These are phyloP conservation scores for Crocidura indochinensis DNA, from an alignment of 2,797 vertebrate genomes.

Conservation along the genomic window DNA sequence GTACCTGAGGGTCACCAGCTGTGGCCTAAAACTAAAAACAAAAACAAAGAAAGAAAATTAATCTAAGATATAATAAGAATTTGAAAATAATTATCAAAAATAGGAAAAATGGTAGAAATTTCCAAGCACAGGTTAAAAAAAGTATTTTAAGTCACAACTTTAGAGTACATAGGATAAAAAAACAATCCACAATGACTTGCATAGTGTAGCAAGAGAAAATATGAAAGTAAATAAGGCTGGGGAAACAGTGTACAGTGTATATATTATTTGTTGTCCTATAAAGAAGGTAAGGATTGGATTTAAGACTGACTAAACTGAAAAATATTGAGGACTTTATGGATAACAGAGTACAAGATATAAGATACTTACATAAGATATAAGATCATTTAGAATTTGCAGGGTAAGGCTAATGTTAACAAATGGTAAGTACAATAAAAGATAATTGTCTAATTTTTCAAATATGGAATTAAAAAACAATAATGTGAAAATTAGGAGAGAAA, in stretches of 20 bases:
- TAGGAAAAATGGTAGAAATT: not conserved
- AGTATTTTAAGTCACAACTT: not conserved
- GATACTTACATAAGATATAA: not conserved
- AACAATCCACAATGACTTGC: not conserved
- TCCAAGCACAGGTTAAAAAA: not conserved
- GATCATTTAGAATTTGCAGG: conserved; percentile 26
- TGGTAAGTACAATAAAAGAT: not conserved
- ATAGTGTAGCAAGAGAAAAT: not conserved
- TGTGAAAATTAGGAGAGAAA: not conserved
- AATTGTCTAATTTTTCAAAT: not conserved
- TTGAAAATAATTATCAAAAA: not conserved
- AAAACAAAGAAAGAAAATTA: not conserved
- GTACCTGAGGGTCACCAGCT: too few species aligned
- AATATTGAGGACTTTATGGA: not conserved
- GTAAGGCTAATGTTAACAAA: not conserved
- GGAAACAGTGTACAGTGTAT: not conserved
- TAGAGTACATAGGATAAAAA: not conserved
- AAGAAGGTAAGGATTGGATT: not conserved
- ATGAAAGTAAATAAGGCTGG: conserved; percentile 1
- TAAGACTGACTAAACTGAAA: conserved; percentile 2
- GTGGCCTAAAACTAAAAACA: too few species aligned
- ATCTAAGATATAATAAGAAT: not conserved
- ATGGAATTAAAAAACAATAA: not conserved
- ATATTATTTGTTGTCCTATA: not conserved
- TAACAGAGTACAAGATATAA: not conserved